Base-by-base conservation (phyloP, 2,113 vertebrate genomes). In the Baryphthengus martii region DNA sequence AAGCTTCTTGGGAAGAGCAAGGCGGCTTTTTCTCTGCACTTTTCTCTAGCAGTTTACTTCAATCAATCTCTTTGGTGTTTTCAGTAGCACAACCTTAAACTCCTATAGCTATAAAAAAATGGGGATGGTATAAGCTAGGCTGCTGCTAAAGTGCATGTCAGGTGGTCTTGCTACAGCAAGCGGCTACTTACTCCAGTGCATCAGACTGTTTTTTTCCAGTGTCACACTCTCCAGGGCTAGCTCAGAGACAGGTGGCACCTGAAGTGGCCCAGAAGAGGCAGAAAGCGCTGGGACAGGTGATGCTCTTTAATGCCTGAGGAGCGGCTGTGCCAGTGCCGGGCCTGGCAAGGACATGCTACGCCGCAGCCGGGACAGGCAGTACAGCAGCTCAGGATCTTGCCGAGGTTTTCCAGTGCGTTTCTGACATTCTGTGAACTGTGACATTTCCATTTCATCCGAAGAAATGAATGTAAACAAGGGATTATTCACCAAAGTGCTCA, bases 361-460 rank as follows among this genome's bases (percentile, higher is more conserved):
- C 14, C 0, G 6, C 68, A 72, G 61, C 77, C 0, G 0, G 42
- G 68, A 59, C 17, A n/a, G n/a, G 75, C 56, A 61, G 73, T 37
- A 10, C 4, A 40, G 70, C 26, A 3, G 67, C 40, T 0, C 1
- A 44, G n/a, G 53, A 18, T 35, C 75, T n/a, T 3, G 4, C 62
- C 67, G 39, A 52, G 40, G 29, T 56, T 91, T 87, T 52, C 50
- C 45, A 68, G 61, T 6, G 37, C 26, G 2, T 45, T 83, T 77
- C 65, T 89, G 61, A 88, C 85, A 72, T 93, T 95, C 70, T 71
- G 61, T 88, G 76, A 94, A 95, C 83, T 74, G 15, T 89, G 88
- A 47, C 70, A 90, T 93, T 94, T 92, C 90, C 83, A 77, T 90
- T 88, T 77, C 73, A 56, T 93, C 1, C 5, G 61, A 86, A 92